Evolutionary conservation across 1,140 invertebrate genomes (phyloP), one percentile per base, ranked within the genome.

Genomic region (Gonatopus flavifemur): DNA sequence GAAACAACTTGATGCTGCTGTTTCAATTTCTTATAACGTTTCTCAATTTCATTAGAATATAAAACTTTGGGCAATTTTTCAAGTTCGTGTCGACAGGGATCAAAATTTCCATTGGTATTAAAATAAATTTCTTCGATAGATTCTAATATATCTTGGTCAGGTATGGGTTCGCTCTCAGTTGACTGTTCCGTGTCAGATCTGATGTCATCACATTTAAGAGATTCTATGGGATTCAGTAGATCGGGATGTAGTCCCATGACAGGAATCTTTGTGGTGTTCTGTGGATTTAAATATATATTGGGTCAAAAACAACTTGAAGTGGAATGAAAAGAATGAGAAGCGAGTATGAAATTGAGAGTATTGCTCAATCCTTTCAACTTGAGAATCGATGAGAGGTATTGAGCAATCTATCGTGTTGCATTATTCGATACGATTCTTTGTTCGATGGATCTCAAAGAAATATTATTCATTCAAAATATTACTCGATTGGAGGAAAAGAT

Each of bases 1-100:
- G 92, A 94, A 0, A 98, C 91, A 21, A 94, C 91, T 71, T 87
- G 83, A 47, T 91, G 84, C 66, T 93, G 90, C 40, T 83, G 83
- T 47, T 84, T 81, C 13, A 93, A 72, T 50, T 83, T 81, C 51
- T 84, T 83, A 53, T 86, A 83, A 49, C 86, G 83, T 22, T 78
- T 71, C 59, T 86, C 83, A 48, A 93, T 88, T 32, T 86, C 76
- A 51, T 87, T 81, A 24, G 83, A 81, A 49, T 88, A 83, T 15
- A 88, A 71, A 30, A 66, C 61, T 50, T 80, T 76, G 2, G 86
- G 82, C n/a, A 90, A 70, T 80, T 85, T 87, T 79, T 86, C 58
- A 3, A 90, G 66, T 70, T 89, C 87, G 68, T 86, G 85, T 49
- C 84, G 70, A 63, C 83, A 83, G 1, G 85, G 80, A 76, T 90